Evolutionary conservation across 2,888 invertebrate species (phyloP), one percentile per base, ranked within the genome.

Genomic region (Sinhomidia bicolor): DNA sequence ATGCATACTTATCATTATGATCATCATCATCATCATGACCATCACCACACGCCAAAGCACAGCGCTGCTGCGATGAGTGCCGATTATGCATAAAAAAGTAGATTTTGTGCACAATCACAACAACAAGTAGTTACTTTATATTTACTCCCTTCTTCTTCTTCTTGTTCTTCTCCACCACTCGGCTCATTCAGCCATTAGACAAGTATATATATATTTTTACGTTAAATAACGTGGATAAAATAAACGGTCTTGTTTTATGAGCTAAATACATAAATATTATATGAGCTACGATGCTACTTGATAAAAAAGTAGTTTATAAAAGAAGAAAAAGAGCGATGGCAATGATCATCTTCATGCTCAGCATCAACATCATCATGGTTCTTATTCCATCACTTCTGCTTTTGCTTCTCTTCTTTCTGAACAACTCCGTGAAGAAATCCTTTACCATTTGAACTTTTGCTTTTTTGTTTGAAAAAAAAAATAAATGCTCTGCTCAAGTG

Each of bases 351-450:
- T 14, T 47, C 1, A 6, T n/a, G n/a, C n/a, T n/a, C 12, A 26
- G 57, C 57, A 23, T 60, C 23, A 20, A 1, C 14, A 12, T 23
- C n/a, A 44, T 71, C 74, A 51, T 36, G 79, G n/a, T n/a, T n/a
- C n/a, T n/a, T n/a, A n/a, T 44, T 68, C 51, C 68, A 82, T 65
- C 44, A 26, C 20, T 60, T 20, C 47, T 26, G n/a, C n/a, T 78
- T 54, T 20, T 20, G 51, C 47, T 82, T 82, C 51, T 54, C 44
- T 44, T 51, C 47, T 65, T 85, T 78, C 65, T 85, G 85, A 47
- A 76, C 76, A 65, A 54, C 47, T 78, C 84, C 84, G 76, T 84
- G 62, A 85, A 78, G 62, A 85, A 78, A 78, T 78, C 51, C 36
- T 65, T 44, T 68, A 36, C 7, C 3, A 5, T 36, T 44, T 29